Evolutionary conservation across 2,113 vertebrate species (phyloP).

Genomic region (Atherinomorus stipes): DNA sequence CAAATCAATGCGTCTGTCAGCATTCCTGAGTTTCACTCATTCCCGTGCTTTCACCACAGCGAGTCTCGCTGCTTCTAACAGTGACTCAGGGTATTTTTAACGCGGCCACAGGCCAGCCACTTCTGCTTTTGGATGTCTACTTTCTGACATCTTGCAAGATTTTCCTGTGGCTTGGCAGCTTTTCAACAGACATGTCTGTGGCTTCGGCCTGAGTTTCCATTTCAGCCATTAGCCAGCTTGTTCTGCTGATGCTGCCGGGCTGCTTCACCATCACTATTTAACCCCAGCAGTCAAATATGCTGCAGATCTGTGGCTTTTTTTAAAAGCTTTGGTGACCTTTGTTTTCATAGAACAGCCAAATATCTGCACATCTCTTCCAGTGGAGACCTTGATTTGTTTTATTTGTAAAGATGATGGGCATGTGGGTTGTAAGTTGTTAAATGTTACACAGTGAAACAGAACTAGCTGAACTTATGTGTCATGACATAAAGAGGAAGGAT

Average conservation of each 20-base stretch:
- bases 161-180: conserved; percentile 32
- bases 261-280: conserved; percentile 24
- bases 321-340: conserved; percentile 4
- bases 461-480: not conserved
- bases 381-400: not conserved
- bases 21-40: not conserved
- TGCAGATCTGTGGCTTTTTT: conserved; percentile 17
- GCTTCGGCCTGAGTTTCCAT: conserved; percentile 32
- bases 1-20: not conserved
- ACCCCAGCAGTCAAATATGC: not conserved
- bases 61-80: conserved; percentile 26
- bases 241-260: conserved; percentile 45
- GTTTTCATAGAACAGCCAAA: not conserved
- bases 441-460: not conserved
- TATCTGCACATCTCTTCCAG: not conserved
- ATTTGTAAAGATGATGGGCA: rapidly evolving
- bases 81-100: conserved; percentile 55
- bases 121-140: conserved; percentile 52
- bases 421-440: conserved; percentile 4
- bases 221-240: conserved; percentile 24
- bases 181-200: conserved; percentile 23
- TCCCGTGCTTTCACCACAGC: not conserved
- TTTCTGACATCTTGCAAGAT: conserved; percentile 26
- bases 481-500: conserved; percentile 20
- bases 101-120: not conserved